A percentile compares a stretch with the other conserved stretches of the same genome.
These are phyloP conservation scores for Thalassaphorura encarpata DNA, from an alignment of 1,140 invertebrate genomes.

Conservation along the genomic window DNA sequence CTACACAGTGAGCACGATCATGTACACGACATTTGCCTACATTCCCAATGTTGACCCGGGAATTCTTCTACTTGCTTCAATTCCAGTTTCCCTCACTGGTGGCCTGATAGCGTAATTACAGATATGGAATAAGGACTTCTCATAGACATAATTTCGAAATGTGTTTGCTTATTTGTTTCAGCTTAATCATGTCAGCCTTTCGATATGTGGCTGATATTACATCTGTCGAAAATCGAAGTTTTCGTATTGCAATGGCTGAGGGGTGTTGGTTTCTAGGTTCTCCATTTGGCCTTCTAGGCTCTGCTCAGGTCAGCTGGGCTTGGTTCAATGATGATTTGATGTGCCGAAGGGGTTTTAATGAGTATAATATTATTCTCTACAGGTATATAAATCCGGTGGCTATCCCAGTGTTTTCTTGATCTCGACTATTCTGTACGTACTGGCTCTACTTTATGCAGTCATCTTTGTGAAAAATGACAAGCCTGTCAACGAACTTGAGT, in stretches of 20 bases:
- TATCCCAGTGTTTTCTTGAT: neutral
- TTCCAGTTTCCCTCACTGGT: slow-evolving; percentile 13
- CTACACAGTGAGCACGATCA: neutral
- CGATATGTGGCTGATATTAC: slow-evolving; percentile 3
- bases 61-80: neutral
- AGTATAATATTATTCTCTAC: too few species aligned
- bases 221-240: slow-evolving; percentile 2
- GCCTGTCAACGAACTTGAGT: neutral
- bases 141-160: too few species aligned
- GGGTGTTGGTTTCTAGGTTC: slow-evolving; percentile 5
- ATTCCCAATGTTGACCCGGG: slow-evolving; percentile 1
- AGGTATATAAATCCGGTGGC: neutral
- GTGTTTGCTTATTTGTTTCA: too few species aligned
- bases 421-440: neutral
- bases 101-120: slow-evolving; percentile 6
- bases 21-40: neutral
- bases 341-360: neutral
- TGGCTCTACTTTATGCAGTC: neutral
- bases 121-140: too few species aligned
- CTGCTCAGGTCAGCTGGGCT: neutral
- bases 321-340: neutral
- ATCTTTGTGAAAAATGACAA: slow-evolving; percentile 2
- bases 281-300: slow-evolving; percentile 5
- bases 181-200: slow-evolving; percentile 7
- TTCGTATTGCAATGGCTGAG: slow-evolving; percentile 8